phyloP scores from a whole-genome alignment of 1,140 invertebrate genomes.

The Drosophila willistoni region DNA sequence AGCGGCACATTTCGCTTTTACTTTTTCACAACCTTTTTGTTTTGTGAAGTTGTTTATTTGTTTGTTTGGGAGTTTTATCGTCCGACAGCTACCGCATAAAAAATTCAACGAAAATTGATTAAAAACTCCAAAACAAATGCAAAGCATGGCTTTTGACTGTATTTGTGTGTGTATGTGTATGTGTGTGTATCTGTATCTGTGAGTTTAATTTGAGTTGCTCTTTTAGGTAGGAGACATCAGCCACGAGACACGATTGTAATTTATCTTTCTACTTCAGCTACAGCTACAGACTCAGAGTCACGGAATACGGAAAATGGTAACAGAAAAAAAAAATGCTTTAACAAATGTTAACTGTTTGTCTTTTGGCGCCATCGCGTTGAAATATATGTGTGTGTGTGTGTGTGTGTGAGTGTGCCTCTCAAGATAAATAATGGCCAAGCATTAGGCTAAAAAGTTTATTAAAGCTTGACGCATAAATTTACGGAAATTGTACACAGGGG shows the following conservation, averaged over 20 bases:
- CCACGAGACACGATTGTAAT: slow-evolving; percentile 68
- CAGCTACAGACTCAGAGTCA: slow-evolving; percentile 49
- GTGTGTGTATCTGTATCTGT: slow-evolving; percentile 29
- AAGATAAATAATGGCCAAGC: slow-evolving; percentile 69
- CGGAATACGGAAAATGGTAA: slow-evolving; percentile 57
- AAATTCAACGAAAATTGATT: slow-evolving; percentile 80
- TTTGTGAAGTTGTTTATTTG: slow-evolving; percentile 22
- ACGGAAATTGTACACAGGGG: not conserved
- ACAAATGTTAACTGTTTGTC: slow-evolving; percentile 80
- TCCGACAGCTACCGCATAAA: slow-evolving; percentile 70
- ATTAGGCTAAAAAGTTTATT: slow-evolving; percentile 79
- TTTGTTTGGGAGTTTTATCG: slow-evolving; percentile 49
- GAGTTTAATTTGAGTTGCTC: slow-evolving; percentile 58
- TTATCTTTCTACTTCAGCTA: slow-evolving; percentile 51
- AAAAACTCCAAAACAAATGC: slow-evolving; percentile 68
- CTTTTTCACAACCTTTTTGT: slow-evolving; percentile 53
- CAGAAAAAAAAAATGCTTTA: slow-evolving; percentile 55
- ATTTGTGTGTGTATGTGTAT: slow-evolving; percentile 16
- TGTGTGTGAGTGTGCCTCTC: slow-evolving; percentile 12
- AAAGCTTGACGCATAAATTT: slow-evolving; percentile 68
- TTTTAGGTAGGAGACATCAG: slow-evolving; percentile 31
- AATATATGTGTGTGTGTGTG: slow-evolving; percentile 37
- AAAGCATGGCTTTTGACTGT: slow-evolving; percentile 38
- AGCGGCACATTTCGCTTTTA: slow-evolving; percentile 57
- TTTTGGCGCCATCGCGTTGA: slow-evolving; percentile 73